A percentile compares a stretch with the other conserved stretches of the same genome.
These are phyloP conservation scores for Hozukius guyotensis DNA, from an alignment of 2,797 vertebrate genomes.

Conservation along the genomic window DNA sequence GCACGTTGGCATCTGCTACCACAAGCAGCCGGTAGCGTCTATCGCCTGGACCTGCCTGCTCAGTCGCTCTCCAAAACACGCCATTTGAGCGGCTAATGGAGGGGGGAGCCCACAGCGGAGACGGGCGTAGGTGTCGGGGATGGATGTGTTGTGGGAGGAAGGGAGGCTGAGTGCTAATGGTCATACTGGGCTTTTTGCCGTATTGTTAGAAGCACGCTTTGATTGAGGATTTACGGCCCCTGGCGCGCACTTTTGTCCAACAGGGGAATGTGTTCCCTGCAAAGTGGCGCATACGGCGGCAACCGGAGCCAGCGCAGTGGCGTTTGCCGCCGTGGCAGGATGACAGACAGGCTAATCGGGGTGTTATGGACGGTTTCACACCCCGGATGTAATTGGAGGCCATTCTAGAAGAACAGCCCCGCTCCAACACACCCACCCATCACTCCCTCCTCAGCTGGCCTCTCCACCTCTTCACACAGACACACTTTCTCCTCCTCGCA, in stretches of 20 bases:
- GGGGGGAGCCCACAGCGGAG: slow-evolving; percentile 43
- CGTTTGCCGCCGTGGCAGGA: slow-evolving; percentile 34
- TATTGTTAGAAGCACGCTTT: slow-evolving; percentile 55
- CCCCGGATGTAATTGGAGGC: slow-evolving; percentile 65
- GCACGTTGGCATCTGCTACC: slow-evolving; percentile 55
- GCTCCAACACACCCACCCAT: slow-evolving; percentile 24
- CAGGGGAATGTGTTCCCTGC: slow-evolving; percentile 45
- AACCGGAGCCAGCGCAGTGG: slow-evolving; percentile 18
- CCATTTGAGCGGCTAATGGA: slow-evolving; percentile 67
- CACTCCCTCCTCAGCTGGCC: slow-evolving; percentile 30
- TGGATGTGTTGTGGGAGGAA: slow-evolving; percentile 47
- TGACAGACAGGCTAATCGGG: slow-evolving; percentile 73
- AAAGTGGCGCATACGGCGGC: slow-evolving; percentile 35
- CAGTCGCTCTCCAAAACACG: slow-evolving; percentile 49
- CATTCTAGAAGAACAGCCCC: slow-evolving; percentile 31
- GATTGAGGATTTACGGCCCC: slow-evolving; percentile 68
- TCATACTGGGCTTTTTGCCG: slow-evolving; percentile 29
- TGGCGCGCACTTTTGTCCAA: slow-evolving; percentile 40
- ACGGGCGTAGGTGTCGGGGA: slow-evolving; percentile 51
- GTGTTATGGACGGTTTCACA: slow-evolving; percentile 68
- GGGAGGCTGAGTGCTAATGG: slow-evolving; percentile 50
- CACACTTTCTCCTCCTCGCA: neutral
- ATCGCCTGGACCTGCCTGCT: slow-evolving; percentile 38
- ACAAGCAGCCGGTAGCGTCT: slow-evolving; percentile 38
- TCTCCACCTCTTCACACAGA: neutral